These are phyloP conservation scores for Drosophila rhopaloa DNA, from an alignment of 1,140 invertebrate genomes.

Conservation along the genomic window DNA sequence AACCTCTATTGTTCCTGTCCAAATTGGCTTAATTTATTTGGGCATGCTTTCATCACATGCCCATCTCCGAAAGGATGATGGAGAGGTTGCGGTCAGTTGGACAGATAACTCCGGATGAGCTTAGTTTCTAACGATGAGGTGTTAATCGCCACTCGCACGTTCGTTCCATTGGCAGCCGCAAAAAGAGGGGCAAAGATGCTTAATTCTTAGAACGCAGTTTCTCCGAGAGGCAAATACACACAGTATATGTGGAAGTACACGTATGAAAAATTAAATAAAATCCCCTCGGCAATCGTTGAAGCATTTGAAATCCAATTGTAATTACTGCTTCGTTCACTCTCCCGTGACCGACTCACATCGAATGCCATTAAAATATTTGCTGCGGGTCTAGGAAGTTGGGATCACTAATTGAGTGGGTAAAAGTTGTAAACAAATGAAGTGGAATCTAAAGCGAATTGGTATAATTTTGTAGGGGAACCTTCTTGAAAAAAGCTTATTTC, in stretches of 20 bases:
- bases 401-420: slow-evolving; percentile 36
- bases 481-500: neutral
- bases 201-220: slow-evolving; percentile 50
- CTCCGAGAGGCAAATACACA: slow-evolving; percentile 6
- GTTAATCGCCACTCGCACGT: slow-evolving; percentile 52
- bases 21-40: slow-evolving; percentile 66
- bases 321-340: slow-evolving; percentile 49
- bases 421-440: slow-evolving; percentile 42
- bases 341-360: slow-evolving; percentile 52
- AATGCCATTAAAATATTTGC: slow-evolving; percentile 41
- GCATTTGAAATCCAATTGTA: slow-evolving; percentile 37
- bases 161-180: slow-evolving; percentile 15
- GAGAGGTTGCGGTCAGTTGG: neutral
- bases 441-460: slow-evolving; percentile 15
- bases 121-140: slow-evolving; percentile 39
- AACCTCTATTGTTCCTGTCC: slow-evolving; percentile 50
- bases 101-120: slow-evolving; percentile 27
- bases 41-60: slow-evolving; percentile 65
- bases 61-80: slow-evolving; percentile 13
- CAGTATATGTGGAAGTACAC: slow-evolving; percentile 4
- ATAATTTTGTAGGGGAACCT: neutral
- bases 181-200: slow-evolving; percentile 37
- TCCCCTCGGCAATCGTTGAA: slow-evolving; percentile 41
- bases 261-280: slow-evolving; percentile 37
- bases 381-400: slow-evolving; percentile 40